A percentile compares a stretch with the other conserved stretches of the same genome.
These are phyloP conservation scores for Enteromius argenteus DNA, from an alignment of 2,797 vertebrate species.

Conservation along the genomic window DNA sequence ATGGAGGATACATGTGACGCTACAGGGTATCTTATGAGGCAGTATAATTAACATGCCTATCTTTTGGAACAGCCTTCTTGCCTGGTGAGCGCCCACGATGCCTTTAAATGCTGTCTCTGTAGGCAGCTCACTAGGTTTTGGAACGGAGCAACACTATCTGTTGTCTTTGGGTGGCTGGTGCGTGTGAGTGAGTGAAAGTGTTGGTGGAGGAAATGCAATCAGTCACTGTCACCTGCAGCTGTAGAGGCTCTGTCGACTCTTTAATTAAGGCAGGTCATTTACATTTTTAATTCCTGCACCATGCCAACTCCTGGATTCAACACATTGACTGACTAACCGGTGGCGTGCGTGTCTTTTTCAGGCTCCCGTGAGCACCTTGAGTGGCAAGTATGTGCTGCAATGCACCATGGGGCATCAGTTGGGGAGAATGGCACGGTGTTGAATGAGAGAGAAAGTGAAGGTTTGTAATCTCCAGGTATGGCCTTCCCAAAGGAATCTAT, in stretches of 20 bases:
- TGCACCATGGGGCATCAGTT: constrained; percentile 54
- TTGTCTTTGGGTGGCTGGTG: constrained; percentile 59
- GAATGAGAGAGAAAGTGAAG: constrained; percentile 14
- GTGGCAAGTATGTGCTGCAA: constrained; percentile 52
- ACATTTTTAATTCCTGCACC: constrained; percentile 94
- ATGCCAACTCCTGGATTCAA: constrained; percentile 82
- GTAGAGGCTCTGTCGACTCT: constrained; percentile 88
- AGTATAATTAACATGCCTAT: constrained; percentile 37
- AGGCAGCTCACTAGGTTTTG: constrained; percentile 36
- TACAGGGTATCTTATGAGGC: constrained; percentile 22
- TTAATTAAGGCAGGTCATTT: constrained; percentile 95
- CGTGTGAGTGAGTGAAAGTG: constrained; percentile 68
- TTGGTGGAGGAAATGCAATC: constrained; percentile 83
- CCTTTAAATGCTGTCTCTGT: constrained; percentile 35
- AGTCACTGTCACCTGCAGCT: constrained; percentile 94
- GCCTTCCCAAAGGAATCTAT: constrained; percentile 25
- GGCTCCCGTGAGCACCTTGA: constrained; percentile 42
- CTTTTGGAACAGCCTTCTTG: constrained; percentile 32
- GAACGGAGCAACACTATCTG: constrained; percentile 4
- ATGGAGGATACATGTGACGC: constrained; percentile 5
- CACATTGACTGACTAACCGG: constrained; percentile 33
- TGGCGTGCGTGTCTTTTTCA: constrained; percentile 34
- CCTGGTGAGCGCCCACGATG: constrained; percentile 8
- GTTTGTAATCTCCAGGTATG: not conserved
- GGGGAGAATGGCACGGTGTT: constrained; percentile 32